Percentiles rank a stretch among this genome's conserved stretches.
Evolutionary conservation across 2,797 vertebrate genomes (phyloP).

Genomic region (Gastrophryne carolinensis): DNA sequence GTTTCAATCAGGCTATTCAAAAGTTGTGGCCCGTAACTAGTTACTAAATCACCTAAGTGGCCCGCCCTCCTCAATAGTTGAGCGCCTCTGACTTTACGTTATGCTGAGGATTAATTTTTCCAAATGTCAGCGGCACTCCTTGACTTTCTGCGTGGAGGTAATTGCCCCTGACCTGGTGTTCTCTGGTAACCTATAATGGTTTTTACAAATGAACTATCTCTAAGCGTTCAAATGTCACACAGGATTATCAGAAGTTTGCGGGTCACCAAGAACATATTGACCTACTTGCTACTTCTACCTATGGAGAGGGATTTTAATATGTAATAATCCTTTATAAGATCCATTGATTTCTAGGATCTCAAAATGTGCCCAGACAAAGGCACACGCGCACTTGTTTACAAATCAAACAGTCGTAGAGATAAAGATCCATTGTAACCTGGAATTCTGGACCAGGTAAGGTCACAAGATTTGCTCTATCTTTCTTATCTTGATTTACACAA

Average conservation of each 20-base stretch:
- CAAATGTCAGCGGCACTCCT: background rate
- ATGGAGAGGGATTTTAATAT: background rate
- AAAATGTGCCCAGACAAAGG: background rate
- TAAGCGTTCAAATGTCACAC: constrained; percentile 5
- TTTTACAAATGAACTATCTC: constrained; percentile 8
- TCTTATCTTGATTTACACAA: too few species aligned
- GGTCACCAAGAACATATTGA: constrained; percentile 19
- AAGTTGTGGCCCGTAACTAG: too few species aligned
- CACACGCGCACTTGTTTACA: background rate
- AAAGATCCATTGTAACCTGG: too few species aligned
- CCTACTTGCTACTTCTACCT: background rate
- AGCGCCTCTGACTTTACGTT: too few species aligned
- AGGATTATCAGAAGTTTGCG: constrained; percentile 8
- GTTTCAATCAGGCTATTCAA: too few species aligned
- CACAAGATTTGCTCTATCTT: too few species aligned
- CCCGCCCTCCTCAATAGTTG: too few species aligned
- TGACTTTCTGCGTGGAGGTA: background rate
- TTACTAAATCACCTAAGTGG: too few species aligned
- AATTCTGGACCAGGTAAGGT: too few species aligned
- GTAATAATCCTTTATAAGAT: background rate
- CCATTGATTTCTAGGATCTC: background rate
- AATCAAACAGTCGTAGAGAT: background rate
- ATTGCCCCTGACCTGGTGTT: constrained; percentile 23
- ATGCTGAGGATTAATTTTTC: background rate
- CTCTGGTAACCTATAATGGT: constrained; percentile 13